Base-by-base conservation (phyloP, 2,797 vertebrate species). In the Coracias cyanogaster region DNA sequence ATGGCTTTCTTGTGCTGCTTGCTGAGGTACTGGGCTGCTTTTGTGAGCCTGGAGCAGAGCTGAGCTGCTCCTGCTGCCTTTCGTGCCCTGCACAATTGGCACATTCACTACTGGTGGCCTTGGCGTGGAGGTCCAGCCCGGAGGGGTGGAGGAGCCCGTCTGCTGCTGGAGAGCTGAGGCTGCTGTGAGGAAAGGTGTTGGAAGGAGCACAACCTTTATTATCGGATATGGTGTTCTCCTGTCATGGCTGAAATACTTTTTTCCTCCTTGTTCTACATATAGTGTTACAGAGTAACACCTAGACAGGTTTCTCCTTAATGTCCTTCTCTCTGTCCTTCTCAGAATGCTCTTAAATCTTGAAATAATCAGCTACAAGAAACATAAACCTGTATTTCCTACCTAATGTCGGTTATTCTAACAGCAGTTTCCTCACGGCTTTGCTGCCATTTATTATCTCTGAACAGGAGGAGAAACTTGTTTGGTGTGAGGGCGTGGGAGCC, bases 131-230 rank as follows among this genome's bases (percentile, higher is more conserved):
- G 26, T 67, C 35, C 21, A 5, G 31, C 21, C 41, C 8, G 1
- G 20, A 12, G 74, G 15, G 15, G 10, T 37, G 61, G 39, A 48
- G 65, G 19, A 39, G 14, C 43, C 33, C 3, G 0, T 33, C 60
- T 28, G 9, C n/a, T 9, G 6, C 1, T 3, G 35, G 17, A 33
- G 21, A 58, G 19, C 37, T 29, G 35, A 41, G 15, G 19, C 31
- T 61, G 12, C 29, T 0, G 0, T 0, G 2, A 9, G 74, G 60
- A n/a, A 35, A 13, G 45, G 26, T 31, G 21, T 43, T 1, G 0
- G 62, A 46, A 45, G 13, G 62, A 25, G 35, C 20, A 25, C 9
- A 14, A 19, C 21, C 20, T 13, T 43, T 24, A 4, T 12, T 1
- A 2, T 15, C 15, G 35, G 25, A 3, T 31, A 11, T 37, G 1